These are phyloP conservation scores for Paralichthys olivaceus DNA, from an alignment of 2,113 vertebrate genomes.

Conservation along the genomic window DNA sequence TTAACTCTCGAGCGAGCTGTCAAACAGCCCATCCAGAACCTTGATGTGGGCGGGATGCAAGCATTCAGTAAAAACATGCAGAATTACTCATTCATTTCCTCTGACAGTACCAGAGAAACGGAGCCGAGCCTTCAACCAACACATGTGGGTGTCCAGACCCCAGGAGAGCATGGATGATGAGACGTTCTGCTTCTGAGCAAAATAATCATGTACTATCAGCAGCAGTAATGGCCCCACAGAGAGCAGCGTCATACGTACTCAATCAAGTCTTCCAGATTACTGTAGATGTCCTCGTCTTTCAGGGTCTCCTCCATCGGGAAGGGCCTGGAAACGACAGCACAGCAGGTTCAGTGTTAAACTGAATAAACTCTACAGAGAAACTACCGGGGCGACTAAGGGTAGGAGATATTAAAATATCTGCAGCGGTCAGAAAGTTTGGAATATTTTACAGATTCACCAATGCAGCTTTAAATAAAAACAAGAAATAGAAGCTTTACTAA, in stretches of 20 bases:
- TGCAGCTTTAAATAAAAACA: neutral
- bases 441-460: neutral
- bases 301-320: slow-evolving; percentile 92
- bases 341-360: slow-evolving; percentile 18
- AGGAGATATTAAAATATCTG: neutral
- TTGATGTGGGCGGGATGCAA: slow-evolving; percentile 47
- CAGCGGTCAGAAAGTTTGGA: neutral
- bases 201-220: slow-evolving; percentile 55
- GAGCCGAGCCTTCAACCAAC: slow-evolving; percentile 56
- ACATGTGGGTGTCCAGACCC: slow-evolving; percentile 64
- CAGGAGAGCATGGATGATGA: slow-evolving; percentile 55
- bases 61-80: slow-evolving; percentile 29
- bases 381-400: neutral
- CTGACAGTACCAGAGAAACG: slow-evolving; percentile 53
- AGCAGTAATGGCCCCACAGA: slow-evolving; percentile 27
- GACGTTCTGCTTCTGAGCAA: slow-evolving; percentile 33
- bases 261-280: slow-evolving; percentile 91
- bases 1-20: slow-evolving; percentile 6
- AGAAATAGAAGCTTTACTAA: neutral
- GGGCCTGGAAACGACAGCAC: slow-evolving; percentile 80
- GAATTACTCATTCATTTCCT: slow-evolving; percentile 69
- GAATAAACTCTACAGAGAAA: neutral
- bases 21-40: slow-evolving; percentile 1
- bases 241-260: slow-evolving; percentile 86
- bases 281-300: slow-evolving; percentile 93